Evolutionary conservation across 2,113 vertebrate genomes (phyloP).

Genomic region (Taxidea taxus): DNA sequence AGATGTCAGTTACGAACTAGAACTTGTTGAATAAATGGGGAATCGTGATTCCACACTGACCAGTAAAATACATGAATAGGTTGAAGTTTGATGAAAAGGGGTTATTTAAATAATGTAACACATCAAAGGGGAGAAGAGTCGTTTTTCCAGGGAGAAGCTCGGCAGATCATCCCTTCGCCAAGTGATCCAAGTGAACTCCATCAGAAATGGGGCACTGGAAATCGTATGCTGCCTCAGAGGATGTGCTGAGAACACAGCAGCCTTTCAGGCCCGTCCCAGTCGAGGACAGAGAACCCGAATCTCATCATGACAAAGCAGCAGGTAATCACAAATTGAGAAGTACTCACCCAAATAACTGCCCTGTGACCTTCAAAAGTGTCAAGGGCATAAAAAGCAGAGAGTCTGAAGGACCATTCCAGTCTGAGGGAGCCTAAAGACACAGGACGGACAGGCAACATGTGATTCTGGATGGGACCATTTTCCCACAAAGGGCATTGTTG

Average conservation of each 20-base stretch:
- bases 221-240: fast-evolving
- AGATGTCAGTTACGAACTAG: background rate
- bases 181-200: background rate
- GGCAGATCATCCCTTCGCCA: background rate
- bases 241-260: too few species aligned
- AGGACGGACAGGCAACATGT: fast-evolving
- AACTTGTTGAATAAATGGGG: background rate
- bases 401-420: background rate
- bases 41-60: background rate
- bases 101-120: background rate
- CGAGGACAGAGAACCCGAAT: background rate
- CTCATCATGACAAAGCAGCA: too few species aligned
- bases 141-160: background rate
- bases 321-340: background rate
- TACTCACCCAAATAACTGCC: background rate
- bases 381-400: background rate
- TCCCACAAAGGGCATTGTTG: background rate
- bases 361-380: background rate
- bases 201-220: fast-evolving
- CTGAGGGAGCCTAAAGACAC: background rate
- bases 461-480: fast-evolving
- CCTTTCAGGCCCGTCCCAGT: fast-evolving
- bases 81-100: background rate
- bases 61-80: background rate
- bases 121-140: background rate